Evolutionary conservation across 2,797 vertebrate genomes (phyloP).

Genomic region (Crenuchus spilurus): DNA sequence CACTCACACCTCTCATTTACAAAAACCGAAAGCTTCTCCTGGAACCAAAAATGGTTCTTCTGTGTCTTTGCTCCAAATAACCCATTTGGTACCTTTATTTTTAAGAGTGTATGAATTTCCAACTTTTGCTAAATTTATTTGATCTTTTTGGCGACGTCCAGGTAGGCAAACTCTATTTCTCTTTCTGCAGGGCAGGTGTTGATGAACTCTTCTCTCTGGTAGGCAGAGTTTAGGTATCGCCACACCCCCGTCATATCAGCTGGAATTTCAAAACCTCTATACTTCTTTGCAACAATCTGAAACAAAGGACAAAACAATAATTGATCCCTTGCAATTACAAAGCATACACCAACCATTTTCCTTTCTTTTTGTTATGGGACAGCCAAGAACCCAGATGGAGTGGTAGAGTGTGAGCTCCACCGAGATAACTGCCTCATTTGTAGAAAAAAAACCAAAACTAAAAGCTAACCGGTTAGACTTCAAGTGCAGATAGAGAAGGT

Average conservation of each 20-base stretch:
- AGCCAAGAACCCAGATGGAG: too few relatives aligned
- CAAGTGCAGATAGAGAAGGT: too few relatives aligned
- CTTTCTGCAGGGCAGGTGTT: constrained; percentile 90
- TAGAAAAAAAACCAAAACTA: too few relatives aligned
- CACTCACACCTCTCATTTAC: not conserved
- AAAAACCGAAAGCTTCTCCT: too few relatives aligned
- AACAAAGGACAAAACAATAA: constrained; percentile 16
- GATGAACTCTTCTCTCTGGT: constrained; percentile 89
- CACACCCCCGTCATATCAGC: constrained; percentile 88
- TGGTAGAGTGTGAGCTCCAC: too few relatives aligned
- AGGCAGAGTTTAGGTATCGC: constrained; percentile 88
- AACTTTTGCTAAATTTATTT: constrained; percentile 60
- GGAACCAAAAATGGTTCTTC: not conserved
- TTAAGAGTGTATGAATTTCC: not conserved
- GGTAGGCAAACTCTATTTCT: constrained; percentile 85
- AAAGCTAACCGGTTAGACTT: too few relatives aligned
- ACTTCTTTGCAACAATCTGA: constrained; percentile 91
- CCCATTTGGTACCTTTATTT: not conserved
- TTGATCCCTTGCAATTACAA: too few relatives aligned
- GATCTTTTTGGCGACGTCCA: constrained; percentile 74
- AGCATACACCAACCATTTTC: too few relatives aligned
- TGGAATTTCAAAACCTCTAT: constrained; percentile 90
- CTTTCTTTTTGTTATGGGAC: too few relatives aligned
- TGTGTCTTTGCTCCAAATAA: not conserved
- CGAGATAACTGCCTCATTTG: too few relatives aligned